Base-by-base conservation (phyloP, 2,888 invertebrate species). In the Epiblema foenella region DNA sequence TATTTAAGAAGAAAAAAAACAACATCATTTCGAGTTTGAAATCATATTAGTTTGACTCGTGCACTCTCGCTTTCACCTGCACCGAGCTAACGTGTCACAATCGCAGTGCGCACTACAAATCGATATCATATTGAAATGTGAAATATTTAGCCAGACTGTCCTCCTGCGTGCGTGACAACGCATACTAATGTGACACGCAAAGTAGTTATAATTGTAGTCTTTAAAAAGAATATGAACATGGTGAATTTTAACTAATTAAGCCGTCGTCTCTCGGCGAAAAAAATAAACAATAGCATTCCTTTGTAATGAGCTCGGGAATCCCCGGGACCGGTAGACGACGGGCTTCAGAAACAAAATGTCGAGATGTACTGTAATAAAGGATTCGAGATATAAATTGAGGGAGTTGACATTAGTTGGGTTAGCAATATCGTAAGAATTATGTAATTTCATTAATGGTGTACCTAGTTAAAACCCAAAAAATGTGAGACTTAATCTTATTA, bases 1-100 rank as follows among this genome's bases (percentile, higher is more conserved):
- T 42, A 69, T 69, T 64, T 58, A 64, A 64, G 57, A 69, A 20
- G 11, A 39, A 51, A 58, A n/a, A 46, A 46, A n/a, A n/a, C 7
- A 7, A 46, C 12, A 12, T 39, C 39, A 39, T 39, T 39, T 39
- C 12, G 39, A 12, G 46, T 46, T 33, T 8, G 1, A 1, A 7
- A 8, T n/a, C 5, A 46, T 46, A 8, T 15, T 5, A 46, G 8
- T 33, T 29, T 33, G 46, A n/a, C n/a, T 46, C 46, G n/a, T 8
- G n/a, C 46, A 12, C 46, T 46, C n/a, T 46, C n/a, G 46, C 46
- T 46, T 8, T 2, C n/a, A 46, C n/a, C 8, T n/a, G 7, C 46
- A 12, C 46, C 5, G n/a, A 46, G 46, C 12, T n/a, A n/a, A 8
- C 12, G 46, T n/a, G n/a, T 1, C n/a, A n/a, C 15, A 46, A 46